Percentiles rank a stretch among this genome's conserved stretches.
Evolutionary conservation across 2,797 vertebrate species (phyloP).

Genomic region (Micromesistius poutassou): DNA sequence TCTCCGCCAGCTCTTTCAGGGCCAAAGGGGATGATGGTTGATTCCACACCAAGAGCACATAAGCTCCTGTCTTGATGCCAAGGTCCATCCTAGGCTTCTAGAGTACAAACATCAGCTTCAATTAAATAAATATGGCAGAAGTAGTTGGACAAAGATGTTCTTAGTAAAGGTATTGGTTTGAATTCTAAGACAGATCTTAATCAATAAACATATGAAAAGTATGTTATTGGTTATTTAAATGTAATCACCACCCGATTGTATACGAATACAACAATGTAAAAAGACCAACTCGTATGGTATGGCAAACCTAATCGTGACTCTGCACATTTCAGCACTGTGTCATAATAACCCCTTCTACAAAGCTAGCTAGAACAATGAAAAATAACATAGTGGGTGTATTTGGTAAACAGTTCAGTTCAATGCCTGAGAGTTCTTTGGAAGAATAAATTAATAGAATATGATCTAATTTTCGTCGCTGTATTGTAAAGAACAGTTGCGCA

Average conservation of each 20-base stretch:
- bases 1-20: conserved; percentile 74
- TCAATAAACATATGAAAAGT: background rate
- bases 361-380: background rate
- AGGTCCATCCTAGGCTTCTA: conserved; percentile 74
- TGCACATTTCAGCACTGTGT: background rate
- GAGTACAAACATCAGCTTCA: background rate
- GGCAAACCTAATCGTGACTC: background rate
- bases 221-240: too few species aligned
- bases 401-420: background rate
- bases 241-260: too few species aligned
- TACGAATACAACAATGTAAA: background rate
- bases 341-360: too few species aligned
- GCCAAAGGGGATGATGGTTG: conserved; percentile 61
- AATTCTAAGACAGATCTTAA: background rate
- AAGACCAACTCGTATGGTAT: background rate
- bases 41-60: conserved; percentile 82
- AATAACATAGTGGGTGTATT: background rate
- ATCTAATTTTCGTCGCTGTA: background rate
- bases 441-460: background rate
- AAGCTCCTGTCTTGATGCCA: conserved; percentile 73
- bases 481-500: background rate
- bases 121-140: background rate
- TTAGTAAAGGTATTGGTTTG: background rate
- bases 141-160: background rate
- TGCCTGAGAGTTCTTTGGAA: background rate